These are phyloP conservation scores for Zoroaster sp. DNA, from an alignment of 53 echinoderm and acorn worm genomes.

Conservation along the genomic window DNA sequence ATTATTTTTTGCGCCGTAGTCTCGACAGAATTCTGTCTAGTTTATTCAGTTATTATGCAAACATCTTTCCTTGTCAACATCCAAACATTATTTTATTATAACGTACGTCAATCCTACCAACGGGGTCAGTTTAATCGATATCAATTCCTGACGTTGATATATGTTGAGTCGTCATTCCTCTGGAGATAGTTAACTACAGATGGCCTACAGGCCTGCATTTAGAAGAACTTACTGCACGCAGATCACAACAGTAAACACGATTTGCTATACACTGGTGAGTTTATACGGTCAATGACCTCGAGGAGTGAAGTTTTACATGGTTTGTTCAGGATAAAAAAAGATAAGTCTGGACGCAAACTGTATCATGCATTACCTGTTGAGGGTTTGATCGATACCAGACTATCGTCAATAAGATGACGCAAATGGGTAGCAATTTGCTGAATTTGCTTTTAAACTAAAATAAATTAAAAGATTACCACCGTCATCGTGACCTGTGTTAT, in stretches of 20 bases:
- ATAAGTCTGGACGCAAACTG: neutral
- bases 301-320: conserved; percentile 19
- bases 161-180: neutral
- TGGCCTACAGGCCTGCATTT: conserved; percentile 35
- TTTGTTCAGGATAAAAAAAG: neutral
- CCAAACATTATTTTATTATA: neutral
- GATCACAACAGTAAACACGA: conserved; percentile 50
- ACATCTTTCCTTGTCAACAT: conserved; percentile 8
- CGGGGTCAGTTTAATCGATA: neutral
- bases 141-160: neutral
- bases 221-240: neutral
- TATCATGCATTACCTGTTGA: conserved; percentile 49
- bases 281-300: conserved; percentile 32
- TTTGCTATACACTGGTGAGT: neutral
- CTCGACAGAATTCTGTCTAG: neutral
- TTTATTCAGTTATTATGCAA: conserved; percentile 28
- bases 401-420: conserved; percentile 6
- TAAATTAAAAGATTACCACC: neutral
- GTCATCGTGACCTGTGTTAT: neutral
- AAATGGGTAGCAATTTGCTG: conserved; percentile 11
- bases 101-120: neutral
- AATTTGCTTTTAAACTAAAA: conserved; percentile 1
- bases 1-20: no score
- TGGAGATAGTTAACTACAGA: conserved; percentile 18
- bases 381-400: conserved; percentile 21